These are phyloP conservation scores for Meloidogyne floridensis DNA, from an alignment of 1,140 invertebrate species.

Conservation along the genomic window DNA sequence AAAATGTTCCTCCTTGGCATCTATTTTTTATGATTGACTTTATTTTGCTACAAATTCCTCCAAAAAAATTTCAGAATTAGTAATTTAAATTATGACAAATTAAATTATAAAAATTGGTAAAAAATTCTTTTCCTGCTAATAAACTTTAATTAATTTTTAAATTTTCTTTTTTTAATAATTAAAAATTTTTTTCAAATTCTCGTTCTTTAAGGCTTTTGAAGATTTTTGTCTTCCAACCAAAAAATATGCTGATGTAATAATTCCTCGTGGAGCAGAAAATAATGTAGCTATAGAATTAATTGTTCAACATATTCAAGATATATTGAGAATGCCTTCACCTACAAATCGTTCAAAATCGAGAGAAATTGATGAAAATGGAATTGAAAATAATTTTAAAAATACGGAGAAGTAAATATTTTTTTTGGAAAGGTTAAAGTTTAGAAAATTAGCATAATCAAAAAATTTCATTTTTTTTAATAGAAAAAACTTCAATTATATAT, in stretches of 20 bases:
- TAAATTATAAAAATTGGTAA: too few species aligned
- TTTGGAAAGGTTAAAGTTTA: background rate
- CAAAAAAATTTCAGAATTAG: too few species aligned
- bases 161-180: background rate
- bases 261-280: conserved; percentile 72
- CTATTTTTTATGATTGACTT: too few species aligned
- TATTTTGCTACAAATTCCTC: too few species aligned
- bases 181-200: conserved; percentile 76
- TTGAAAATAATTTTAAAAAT: conserved; percentile 2
- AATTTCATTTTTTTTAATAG: too few species aligned
- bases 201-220: conserved; percentile 91
- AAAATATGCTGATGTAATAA: conserved; percentile 98
- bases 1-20: too few species aligned
- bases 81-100: too few species aligned
- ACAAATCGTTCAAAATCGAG: background rate
- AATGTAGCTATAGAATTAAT: conserved; percentile 41
- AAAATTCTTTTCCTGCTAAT: too few species aligned
- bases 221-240: conserved; percentile 99
- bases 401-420: background rate
- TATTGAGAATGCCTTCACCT: conserved; percentile 29
- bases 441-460: too few species aligned
- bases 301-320: conserved; percentile 46
- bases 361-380: background rate
- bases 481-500: too few species aligned
- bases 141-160: too few species aligned